Percentiles rank a stretch among this genome's conserved stretches.
Evolutionary conservation across 2,888 invertebrate species (phyloP).

Genomic region (Macropis europaea): DNA sequence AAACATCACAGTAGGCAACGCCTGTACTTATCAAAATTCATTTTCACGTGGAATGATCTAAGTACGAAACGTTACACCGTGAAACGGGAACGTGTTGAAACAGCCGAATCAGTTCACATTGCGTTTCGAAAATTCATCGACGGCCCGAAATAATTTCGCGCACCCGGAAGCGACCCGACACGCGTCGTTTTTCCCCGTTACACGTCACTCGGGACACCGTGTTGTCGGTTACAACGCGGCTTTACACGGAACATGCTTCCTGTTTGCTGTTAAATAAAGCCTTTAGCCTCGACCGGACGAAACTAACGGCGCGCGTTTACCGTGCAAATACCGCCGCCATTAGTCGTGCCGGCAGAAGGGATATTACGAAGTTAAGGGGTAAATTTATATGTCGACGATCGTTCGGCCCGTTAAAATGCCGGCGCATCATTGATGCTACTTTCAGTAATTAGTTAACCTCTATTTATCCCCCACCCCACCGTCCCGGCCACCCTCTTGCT

Average conservation of each 20-base stretch:
- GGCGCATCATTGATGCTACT: conserved; percentile 31
- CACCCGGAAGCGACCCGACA: too few species aligned
- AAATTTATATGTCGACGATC: conserved; percentile 37
- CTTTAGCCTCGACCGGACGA: conserved; percentile 45
- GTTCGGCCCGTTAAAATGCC: conserved; percentile 12
- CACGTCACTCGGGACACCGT: background rate
- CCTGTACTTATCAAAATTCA: too few species aligned
- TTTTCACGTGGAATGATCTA: too few species aligned
- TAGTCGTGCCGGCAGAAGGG: conserved; percentile 39
- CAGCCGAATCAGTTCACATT: too few species aligned
- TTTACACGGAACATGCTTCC: conserved; percentile 34
- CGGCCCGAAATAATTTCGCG: too few species aligned
- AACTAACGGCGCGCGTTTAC: conserved; percentile 60
- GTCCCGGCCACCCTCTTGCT: background rate
- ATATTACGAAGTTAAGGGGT: conserved; percentile 51
- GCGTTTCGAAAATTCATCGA: too few species aligned
- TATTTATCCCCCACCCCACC: background rate
- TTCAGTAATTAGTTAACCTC: conserved; percentile 39
- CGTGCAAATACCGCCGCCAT: conserved; percentile 56
- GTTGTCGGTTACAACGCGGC: conserved; percentile 2
- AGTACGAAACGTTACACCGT: too few species aligned
- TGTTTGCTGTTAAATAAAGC: conserved; percentile 66
- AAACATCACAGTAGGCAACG: too few species aligned
- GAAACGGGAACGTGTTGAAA: too few species aligned
- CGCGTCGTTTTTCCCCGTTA: background rate